These are phyloP conservation scores for Enteromius unitaeniatus DNA, from an alignment of 2,797 vertebrate genomes.

Conservation along the genomic window DNA sequence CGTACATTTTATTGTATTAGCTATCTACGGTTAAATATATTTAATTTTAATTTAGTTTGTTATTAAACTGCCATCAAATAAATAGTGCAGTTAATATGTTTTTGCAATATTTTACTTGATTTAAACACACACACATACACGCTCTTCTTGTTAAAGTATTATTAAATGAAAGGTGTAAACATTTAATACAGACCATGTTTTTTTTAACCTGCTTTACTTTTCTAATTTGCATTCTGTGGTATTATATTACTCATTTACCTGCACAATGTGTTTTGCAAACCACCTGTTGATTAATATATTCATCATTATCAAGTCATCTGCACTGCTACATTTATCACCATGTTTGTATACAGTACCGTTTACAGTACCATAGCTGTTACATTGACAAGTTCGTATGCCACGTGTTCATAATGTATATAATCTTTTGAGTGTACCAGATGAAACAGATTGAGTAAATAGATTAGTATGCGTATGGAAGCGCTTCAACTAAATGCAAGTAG, in stretches of 20 bases:
- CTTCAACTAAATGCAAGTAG: not conserved
- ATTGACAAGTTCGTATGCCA: not conserved
- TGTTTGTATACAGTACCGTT: not conserved
- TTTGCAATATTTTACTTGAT: not conserved
- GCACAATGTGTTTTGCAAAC: not conserved
- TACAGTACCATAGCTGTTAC: not conserved
- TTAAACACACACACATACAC: not conserved
- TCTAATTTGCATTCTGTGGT: not conserved
- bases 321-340: not conserved
- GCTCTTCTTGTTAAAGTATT: not conserved
- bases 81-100: not conserved
- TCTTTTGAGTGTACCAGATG: not conserved
- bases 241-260: not conserved
- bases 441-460: not conserved
- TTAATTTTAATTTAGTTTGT: not conserved
- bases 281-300: conserved; percentile 1
- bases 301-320: not conserved
- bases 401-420: not conserved
- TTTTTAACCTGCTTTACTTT: not conserved
- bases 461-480: too few relatives aligned
- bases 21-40: not conserved
- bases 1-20: not conserved
- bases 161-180: not conserved
- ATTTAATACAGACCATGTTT: not conserved
- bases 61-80: not conserved